Conservation (phyloP, 2,888 invertebrate genomes). For the Mechanitis mazaeus region DNA sequence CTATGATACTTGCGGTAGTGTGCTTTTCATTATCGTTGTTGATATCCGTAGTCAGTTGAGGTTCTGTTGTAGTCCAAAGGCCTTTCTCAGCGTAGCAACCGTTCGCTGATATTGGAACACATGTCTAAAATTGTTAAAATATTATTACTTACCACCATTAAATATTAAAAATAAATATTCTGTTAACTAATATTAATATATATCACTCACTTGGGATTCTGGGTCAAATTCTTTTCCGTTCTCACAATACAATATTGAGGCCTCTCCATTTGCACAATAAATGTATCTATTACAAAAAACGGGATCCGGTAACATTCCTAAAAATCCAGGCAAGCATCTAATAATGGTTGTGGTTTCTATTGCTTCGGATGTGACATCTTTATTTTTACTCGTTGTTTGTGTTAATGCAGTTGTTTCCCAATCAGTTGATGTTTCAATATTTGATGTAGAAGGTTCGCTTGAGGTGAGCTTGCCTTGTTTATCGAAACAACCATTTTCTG, state of each 20-base stretch:
- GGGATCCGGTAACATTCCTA: too few species aligned
- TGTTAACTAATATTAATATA: too few species aligned
- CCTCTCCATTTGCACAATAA: too few species aligned
- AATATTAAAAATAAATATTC: neutral
- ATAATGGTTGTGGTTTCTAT: conserved; percentile 12
- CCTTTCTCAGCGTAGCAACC: conserved; percentile 37
- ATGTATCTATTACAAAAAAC: too few species aligned
- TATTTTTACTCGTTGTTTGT: neutral
- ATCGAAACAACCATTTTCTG: conserved; percentile 24
- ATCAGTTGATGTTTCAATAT: neutral
- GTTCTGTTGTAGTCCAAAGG: conserved; percentile 12
- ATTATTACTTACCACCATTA: neutral
- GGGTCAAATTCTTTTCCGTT: conserved; percentile 14
- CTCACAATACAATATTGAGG: conserved; percentile 5
- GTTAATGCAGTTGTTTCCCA: conserved; percentile 2
- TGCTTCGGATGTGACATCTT: conserved; percentile 23
- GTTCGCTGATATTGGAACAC: conserved; percentile 32
- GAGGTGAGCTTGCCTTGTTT: conserved; percentile 11
- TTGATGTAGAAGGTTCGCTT: conserved; percentile 9
- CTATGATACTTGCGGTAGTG: conserved; percentile 8
- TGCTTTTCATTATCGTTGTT: conserved; percentile 2
- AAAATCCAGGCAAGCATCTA: too few species aligned
- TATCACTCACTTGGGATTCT: conserved; percentile 5
- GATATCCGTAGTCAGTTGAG: conserved; percentile 6
- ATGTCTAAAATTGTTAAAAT: conserved; percentile 36